phyloP scores from a whole-genome alignment of 2,797 vertebrate genomes.

The Xenops minutus region DNA sequence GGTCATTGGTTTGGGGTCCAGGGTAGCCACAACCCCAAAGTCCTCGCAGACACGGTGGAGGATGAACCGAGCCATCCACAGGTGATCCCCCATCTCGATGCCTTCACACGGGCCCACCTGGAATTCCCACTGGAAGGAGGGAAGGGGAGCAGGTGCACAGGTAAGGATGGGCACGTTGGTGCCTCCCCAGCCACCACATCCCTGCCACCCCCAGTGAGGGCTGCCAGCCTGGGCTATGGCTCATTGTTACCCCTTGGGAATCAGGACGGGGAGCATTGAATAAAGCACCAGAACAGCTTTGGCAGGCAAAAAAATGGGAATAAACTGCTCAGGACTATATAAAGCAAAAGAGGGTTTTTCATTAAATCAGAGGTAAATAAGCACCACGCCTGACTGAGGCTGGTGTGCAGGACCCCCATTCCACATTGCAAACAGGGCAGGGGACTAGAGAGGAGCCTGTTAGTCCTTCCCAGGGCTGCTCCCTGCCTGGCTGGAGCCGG shows the following conservation, averaged over 20 bases:
- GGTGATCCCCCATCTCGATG: slow-evolving; percentile 85
- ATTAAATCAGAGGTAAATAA: background rate
- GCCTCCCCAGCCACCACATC: background rate
- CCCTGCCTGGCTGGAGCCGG: fast-evolving
- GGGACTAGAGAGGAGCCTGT: background rate
- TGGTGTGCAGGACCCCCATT: background rate
- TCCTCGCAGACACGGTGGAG: slow-evolving; percentile 88
- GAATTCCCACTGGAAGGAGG: slow-evolving; percentile 85
- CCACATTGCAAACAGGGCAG: background rate
- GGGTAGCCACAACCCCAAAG: slow-evolving; percentile 82
- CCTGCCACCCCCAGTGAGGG: fast-evolving
- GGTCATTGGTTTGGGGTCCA: slow-evolving; percentile 86
- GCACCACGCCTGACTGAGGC: background rate
- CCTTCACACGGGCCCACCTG: slow-evolving; percentile 88
- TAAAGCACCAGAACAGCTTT: background rate
- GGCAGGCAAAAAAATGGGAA: background rate
- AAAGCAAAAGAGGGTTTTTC: background rate
- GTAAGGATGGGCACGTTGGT: background rate
- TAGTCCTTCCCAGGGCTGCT: background rate
- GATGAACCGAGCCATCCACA: slow-evolving; percentile 88
- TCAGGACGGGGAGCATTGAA: background rate
- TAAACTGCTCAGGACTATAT: background rate
- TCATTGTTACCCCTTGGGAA: background rate
- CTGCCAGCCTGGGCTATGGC: background rate
- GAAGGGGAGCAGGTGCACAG: fast-evolving